Base-by-base conservation (phyloP, 1,140 invertebrate species). In the Zeugodacus cucurbitae region DNA sequence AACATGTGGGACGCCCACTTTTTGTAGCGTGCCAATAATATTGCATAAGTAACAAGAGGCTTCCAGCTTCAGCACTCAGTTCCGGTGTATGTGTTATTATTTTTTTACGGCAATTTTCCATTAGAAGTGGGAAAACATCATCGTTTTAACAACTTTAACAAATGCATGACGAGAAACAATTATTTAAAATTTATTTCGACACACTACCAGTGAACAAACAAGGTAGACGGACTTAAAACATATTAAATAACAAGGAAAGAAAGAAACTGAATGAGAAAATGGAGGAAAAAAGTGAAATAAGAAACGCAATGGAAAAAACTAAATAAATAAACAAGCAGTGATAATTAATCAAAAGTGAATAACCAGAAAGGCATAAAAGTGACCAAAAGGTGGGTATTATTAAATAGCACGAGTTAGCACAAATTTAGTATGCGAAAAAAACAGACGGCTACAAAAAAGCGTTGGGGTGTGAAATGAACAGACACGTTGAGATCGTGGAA, bases 271-370 rank as follows among this genome's bases (percentile, higher is more conserved):
- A 54, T 17, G 14, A 20, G 3, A 54, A 17, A 54, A 54, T 4
- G 20, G 48, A 54, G 48, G 48, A 1, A 54, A 54, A 54, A 20
- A 54, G 48, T 54, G 5, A 34, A 67, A 67, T 67, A 67, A 11
- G 29, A 67, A 67, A 20, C 6, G n/a, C n/a, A n/a, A n/a, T n/a
- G n/a, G n/a, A 67, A 26, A 67, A 34, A 67, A 34, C 7, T 34
- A 34, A 67, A 67, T 14, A 67, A 67, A 67, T 32, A 67, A 67
- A 37, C 34, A 37, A 74, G 67, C 32, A 37, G 34, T 8, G 32
- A 22, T 74, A 74, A 74, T 74, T 74, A 37, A 74, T 74, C 67
- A 74, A 74, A 74, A 74, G 32, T 74, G 67, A 74, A 74, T 41
- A 74, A 74, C 34, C 67, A 74, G 67, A 74, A 74, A 41, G 34